These are phyloP conservation scores for Chaitophorus viminalis DNA, from an alignment of 2,888 invertebrate genomes.

Conservation along the genomic window DNA sequence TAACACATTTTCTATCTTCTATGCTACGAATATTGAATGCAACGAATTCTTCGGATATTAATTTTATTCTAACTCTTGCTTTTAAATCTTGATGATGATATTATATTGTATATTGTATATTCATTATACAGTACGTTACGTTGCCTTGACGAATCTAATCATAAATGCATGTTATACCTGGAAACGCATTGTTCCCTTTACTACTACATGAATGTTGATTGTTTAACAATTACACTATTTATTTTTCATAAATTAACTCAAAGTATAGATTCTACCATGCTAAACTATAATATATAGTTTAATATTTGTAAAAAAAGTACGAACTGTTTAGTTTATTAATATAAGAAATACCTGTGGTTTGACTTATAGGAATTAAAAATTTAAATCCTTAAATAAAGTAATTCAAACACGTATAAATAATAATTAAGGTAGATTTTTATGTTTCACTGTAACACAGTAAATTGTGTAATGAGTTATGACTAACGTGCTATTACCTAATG, in stretches of 20 bases:
- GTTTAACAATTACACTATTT: background rate
- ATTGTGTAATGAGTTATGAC: background rate
- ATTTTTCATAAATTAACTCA: background rate
- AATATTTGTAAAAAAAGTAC: background rate
- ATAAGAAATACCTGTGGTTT: background rate
- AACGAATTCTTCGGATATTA: background rate
- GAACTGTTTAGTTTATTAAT: background rate
- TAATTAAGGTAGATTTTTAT: background rate
- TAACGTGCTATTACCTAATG: background rate
- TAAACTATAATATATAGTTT: background rate
- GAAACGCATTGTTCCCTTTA: slow-evolving; percentile 8
- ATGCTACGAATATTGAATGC: background rate
- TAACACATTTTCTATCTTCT: background rate
- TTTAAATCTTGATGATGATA: background rate
- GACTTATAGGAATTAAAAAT: background rate
- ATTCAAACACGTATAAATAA: background rate
- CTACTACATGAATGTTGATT: background rate
- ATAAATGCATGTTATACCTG: background rate
- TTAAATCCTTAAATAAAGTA: background rate
- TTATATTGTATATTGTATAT: background rate
- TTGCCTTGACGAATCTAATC: slow-evolving; percentile 39
- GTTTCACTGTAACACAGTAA: background rate
- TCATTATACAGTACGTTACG: background rate
- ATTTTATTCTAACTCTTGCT: background rate
- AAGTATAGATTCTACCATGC: background rate